phyloP scores from a whole-genome alignment of 2,113 vertebrate species.

The Cyprinus carpio region DNA sequence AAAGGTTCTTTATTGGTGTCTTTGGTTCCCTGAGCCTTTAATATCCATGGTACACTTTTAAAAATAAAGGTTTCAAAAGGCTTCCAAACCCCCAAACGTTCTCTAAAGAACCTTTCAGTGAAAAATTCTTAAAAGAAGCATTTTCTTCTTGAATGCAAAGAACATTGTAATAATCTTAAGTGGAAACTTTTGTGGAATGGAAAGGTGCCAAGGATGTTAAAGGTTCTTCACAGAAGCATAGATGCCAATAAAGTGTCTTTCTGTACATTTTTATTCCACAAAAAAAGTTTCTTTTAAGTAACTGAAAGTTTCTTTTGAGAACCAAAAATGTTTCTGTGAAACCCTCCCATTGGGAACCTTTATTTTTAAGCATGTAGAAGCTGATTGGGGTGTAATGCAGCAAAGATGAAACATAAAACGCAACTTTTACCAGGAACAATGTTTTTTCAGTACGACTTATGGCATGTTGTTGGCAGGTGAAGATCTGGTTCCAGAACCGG shows the following conservation, averaged over 20 bases:
- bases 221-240: neutral
- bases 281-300: neutral
- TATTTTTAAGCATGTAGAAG: neutral
- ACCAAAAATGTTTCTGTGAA: neutral
- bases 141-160: neutral
- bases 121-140: neutral
- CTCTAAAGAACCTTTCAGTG: neutral
- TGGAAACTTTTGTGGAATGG: neutral
- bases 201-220: neutral
- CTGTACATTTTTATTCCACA: neutral
- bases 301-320: too few relatives aligned
- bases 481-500: constrained; percentile 98
- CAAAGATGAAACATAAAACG: neutral
- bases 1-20: too few relatives aligned
- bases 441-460: neutral
- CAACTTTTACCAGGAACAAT: neutral
- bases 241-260: neutral
- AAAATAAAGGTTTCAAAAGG: neutral
- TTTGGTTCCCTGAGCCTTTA: too few relatives aligned
- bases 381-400: neutral
- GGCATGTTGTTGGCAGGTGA: constrained; percentile 81
- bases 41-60: neutral
- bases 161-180: neutral
- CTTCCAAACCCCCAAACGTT: too few relatives aligned
- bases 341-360: neutral